phyloP scores from a whole-genome alignment of 2,797 vertebrate species.

The Spinus olivaceus region DNA sequence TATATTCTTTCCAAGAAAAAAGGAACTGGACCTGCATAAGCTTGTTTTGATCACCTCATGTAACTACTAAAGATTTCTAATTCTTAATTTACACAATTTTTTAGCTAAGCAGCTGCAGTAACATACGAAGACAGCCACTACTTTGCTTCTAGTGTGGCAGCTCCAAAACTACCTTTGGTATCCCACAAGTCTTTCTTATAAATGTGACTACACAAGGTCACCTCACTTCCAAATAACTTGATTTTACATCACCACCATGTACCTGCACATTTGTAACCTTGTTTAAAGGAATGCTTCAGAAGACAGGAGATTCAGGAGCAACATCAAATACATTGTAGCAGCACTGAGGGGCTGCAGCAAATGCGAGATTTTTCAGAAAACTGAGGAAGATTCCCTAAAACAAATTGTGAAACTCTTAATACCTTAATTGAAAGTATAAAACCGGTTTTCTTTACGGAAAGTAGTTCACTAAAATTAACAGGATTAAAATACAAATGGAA shows the following conservation, averaged over 20 bases:
- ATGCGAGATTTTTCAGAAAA: background rate
- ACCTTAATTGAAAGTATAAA: background rate
- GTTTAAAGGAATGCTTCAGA: background rate
- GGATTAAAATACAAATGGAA: background rate
- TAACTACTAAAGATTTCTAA: background rate
- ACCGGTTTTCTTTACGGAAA: background rate
- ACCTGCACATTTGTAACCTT: background rate
- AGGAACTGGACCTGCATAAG: background rate
- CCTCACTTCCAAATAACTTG: background rate
- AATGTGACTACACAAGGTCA: background rate
- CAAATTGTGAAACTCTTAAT: background rate
- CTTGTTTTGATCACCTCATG: background rate
- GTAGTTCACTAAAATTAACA: background rate
- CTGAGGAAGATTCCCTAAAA: background rate
- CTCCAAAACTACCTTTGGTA: background rate
- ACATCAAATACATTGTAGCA: background rate
- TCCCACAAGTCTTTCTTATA: background rate
- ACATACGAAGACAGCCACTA: background rate
- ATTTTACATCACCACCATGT: background rate
- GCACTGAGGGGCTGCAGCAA: background rate
- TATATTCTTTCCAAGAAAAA: background rate
- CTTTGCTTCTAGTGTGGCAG: background rate
- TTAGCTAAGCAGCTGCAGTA: background rate
- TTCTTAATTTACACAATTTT: background rate
- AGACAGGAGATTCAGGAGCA: background rate